Conservation (phyloP, 2,797 vertebrate genomes). For the Neopelma chrysocephalum region DNA sequence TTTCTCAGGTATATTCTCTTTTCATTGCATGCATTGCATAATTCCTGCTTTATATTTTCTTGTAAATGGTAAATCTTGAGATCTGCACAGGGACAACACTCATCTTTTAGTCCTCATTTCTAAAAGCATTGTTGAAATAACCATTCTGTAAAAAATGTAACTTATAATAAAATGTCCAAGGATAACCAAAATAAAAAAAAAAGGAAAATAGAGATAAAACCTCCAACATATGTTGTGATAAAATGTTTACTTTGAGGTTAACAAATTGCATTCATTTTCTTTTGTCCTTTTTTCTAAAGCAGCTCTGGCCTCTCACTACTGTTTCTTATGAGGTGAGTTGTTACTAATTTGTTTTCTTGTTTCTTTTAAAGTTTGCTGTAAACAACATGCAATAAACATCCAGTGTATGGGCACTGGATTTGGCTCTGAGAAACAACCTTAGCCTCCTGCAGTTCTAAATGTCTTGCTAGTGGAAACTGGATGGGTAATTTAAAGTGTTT, state of each 20-base stretch:
- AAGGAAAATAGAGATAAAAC: accelerated
- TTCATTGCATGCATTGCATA: not conserved
- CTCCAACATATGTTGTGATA: not conserved
- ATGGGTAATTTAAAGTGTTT: not conserved
- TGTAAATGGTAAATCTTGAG: not conserved
- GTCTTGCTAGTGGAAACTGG: not conserved
- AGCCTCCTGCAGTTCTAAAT: not conserved
- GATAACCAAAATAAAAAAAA: not conserved
- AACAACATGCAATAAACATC: not conserved
- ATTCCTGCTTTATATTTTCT: not conserved
- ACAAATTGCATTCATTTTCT: not conserved
- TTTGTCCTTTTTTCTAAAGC: not conserved
- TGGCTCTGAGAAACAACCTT: not conserved
- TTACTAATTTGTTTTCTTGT: not conserved
- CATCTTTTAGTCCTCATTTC: not conserved
- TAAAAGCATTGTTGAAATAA: not conserved
- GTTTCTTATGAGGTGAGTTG: not conserved
- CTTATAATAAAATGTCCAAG: not conserved
- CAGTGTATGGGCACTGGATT: not conserved
- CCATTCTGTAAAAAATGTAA: not conserved
- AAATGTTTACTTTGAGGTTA: not conserved
- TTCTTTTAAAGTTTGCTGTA: not conserved
- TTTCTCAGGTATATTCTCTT: not conserved
- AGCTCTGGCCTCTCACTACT: not conserved
- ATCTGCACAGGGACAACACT: not conserved